Base-by-base conservation (phyloP, 2,888 invertebrate genomes). In the Machimus rusticus region DNA sequence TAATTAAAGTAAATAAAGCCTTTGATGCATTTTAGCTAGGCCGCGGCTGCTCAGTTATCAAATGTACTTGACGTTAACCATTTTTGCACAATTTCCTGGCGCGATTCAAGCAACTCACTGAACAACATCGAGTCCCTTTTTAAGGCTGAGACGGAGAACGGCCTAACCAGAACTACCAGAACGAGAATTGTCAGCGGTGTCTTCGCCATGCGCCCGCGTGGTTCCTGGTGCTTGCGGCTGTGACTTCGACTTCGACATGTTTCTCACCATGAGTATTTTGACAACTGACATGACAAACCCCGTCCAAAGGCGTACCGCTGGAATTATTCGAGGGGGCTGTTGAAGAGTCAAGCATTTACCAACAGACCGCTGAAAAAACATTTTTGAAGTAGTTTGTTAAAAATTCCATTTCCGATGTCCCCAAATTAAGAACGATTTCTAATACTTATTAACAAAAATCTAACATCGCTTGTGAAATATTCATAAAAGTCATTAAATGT, bases 41-140 rank as follows among this genome's bases (percentile, higher is more conserved):
- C 39, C 31, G 66, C 66, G 37, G n/a, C 19, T 84, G 51, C 37
- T 66, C 57, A 84, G 57, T 66, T 84, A 84, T 84, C 84, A 84
- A 84, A 84, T 84, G 66, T 84, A 34, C 66, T 84, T 66, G 66
- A 19, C 8, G 39, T 84, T 74, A 74, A 84, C 57, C 84, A 84
- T 84, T 84, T 84, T 84, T 84, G 84, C 84, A 66, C 84, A 39
- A 84, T 84, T 39, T 66, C 37, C 66, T 84, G 57, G 37, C 66
- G 34, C 74, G 39, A 74, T 37, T 46, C 43, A 46, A 31, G 23
- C 23, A 19, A 12, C 23, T 23, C 39, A 84, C 66, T 84, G 23
- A 57, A 66, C 57, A 74, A 84, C 84, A 84, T 39, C 39, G 43
- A 46, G 43, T 39, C 66, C 74, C 74, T 19, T 84, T 74, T 84